Evolutionary conservation across 2,113 vertebrate species (phyloP).

Genomic region (Irena cyanogastra): DNA sequence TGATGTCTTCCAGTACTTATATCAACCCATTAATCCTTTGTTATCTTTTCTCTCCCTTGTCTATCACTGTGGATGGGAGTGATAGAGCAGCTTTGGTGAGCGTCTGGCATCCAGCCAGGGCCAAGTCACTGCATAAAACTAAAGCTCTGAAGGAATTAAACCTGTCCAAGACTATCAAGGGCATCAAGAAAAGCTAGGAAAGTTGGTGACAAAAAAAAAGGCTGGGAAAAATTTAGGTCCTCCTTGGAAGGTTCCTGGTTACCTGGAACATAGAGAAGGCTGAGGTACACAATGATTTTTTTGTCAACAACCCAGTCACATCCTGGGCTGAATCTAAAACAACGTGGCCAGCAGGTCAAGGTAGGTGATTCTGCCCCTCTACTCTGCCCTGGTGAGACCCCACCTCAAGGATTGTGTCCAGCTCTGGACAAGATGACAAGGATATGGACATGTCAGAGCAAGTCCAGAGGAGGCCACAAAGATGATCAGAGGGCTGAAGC

Average conservation of each 20-base stretch:
- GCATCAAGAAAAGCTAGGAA: neutral
- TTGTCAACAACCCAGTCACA: neutral
- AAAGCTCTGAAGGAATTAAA: neutral
- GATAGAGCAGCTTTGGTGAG: neutral
- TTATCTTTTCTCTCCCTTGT: neutral
- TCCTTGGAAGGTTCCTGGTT: neutral
- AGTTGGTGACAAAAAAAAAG: neutral
- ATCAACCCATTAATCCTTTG: neutral
- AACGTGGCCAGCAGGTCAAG: neutral
- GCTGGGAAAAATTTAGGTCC: neutral
- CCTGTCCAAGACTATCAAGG: neutral
- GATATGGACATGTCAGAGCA: neutral
- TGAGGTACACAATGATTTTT: neutral
- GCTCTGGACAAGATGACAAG: neutral
- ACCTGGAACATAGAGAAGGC: neutral
- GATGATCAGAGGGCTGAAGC: neutral
- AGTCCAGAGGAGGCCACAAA: neutral
- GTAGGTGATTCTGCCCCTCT: neutral
- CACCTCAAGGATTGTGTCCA: neutral
- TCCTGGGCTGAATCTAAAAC: neutral
- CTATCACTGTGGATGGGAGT: neutral
- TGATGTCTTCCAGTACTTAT: neutral
- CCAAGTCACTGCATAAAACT: neutral
- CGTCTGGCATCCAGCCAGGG: neutral
- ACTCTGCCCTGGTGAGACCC: neutral